phyloP scores from a whole-genome alignment of 2,113 vertebrate genomes.

The Potamarius usumacintae region DNA sequence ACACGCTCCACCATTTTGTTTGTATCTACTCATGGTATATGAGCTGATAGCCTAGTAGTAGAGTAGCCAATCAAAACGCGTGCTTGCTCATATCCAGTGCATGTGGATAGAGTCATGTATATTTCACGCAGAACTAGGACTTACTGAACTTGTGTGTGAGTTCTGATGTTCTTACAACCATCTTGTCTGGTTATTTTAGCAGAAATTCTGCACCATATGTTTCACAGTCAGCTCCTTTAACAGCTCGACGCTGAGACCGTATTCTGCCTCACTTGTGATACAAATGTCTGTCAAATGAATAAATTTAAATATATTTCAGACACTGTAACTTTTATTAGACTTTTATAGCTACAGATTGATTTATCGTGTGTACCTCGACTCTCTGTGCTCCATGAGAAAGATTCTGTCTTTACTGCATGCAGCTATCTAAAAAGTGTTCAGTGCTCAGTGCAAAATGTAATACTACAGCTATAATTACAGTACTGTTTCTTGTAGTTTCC shows the following conservation, averaged over 20 bases:
- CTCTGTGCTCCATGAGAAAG: neutral
- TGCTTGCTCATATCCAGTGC: too few species aligned
- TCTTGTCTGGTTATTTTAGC: neutral
- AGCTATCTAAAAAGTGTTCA: neutral
- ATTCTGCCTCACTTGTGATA: neutral
- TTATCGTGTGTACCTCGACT: neutral
- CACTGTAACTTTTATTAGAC: neutral
- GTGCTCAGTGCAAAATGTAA: neutral
- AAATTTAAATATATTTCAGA: neutral
- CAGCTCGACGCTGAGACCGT: neutral
- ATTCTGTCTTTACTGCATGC: neutral
- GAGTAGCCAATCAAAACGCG: too few species aligned
- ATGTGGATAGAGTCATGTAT: too few species aligned
- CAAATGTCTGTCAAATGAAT: neutral
- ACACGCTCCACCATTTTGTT: too few species aligned
- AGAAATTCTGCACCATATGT: neutral
- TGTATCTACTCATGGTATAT: too few species aligned
- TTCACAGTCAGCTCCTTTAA: neutral
- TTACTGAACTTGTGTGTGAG: neutral
- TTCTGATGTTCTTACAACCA: neutral
- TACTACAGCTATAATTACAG: neutral
- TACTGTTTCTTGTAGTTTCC: slow-evolving; percentile 4
- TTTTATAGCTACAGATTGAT: neutral
- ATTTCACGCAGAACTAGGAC: neutral
- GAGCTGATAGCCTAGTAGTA: too few species aligned